Percentiles rank a stretch among this genome's conserved stretches.
Conservation (phyloP, 2,888 invertebrate species). For the Nymphalis c-album region DNA sequence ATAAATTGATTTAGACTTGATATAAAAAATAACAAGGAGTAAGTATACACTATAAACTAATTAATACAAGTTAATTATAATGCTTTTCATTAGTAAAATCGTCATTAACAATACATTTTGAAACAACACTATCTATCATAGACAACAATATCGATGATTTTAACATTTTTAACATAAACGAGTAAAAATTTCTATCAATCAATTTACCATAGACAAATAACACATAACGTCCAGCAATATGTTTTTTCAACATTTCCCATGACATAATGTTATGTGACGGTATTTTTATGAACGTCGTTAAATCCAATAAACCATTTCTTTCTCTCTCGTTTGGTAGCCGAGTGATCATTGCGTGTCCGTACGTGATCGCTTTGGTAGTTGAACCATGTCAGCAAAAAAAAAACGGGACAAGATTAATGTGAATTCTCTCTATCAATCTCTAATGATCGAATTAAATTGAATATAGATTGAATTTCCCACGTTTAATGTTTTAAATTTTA, state of each 20-base stretch:
- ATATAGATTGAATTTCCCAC: background rate
- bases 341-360: background rate
- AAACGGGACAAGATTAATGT: background rate
- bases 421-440: too few species aligned
- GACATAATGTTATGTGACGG: background rate
- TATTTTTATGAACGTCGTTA: conserved; percentile 1
- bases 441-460: background rate
- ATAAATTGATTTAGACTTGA: too few species aligned
- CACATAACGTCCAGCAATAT: background rate
- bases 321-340: background rate
- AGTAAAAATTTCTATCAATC: too few species aligned
- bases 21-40: too few species aligned
- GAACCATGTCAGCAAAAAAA: background rate
- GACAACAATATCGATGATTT: too few species aligned
- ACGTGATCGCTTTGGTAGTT: background rate
- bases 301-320: background rate
- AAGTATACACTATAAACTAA: too few species aligned
- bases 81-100: too few species aligned
- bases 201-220: too few species aligned
- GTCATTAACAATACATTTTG: too few species aligned
- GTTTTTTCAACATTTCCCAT: background rate
- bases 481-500: background rate
- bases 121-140: too few species aligned
- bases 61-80: too few species aligned
- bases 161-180: too few species aligned